Conservation (phyloP, 1,140 invertebrate genomes). For the Anastrepha ludens region DNA sequence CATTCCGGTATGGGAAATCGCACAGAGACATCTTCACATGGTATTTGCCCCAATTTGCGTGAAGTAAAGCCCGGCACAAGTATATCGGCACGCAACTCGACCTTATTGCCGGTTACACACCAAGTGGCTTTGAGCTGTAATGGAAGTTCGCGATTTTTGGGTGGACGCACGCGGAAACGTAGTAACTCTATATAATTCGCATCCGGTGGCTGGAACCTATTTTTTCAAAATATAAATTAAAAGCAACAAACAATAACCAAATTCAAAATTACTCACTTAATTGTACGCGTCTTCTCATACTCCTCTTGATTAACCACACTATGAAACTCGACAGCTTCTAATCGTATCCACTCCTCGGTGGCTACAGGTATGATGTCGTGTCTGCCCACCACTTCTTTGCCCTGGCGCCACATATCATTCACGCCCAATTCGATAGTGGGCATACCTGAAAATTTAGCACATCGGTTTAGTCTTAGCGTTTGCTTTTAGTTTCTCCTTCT, state of each 20-base stretch:
- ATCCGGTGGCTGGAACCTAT: conserved; percentile 97
- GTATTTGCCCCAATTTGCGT: conserved; percentile 94
- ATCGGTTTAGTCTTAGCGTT: neutral
- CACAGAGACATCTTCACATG: conserved; percentile 97
- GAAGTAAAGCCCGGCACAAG: conserved; percentile 97
- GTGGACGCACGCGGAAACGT: conserved; percentile 96
- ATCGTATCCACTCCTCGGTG: conserved; percentile 99
- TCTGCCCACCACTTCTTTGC: conserved; percentile 98
- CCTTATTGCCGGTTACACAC: conserved; percentile 89
- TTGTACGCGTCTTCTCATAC: conserved; percentile 92
- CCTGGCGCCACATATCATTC: conserved; percentile 96
- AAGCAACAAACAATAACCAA: neutral
- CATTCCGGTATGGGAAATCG: conserved; percentile 98
- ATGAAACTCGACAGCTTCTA: conserved; percentile 97
- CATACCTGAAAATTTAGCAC: conserved; percentile 81
- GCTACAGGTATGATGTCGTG: conserved; percentile 99
- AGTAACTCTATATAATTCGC: conserved; percentile 98
- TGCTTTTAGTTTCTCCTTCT: neutral
- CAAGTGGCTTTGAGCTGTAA: conserved; percentile 93
- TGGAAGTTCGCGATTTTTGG: conserved; percentile 96
- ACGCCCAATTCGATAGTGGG: conserved; percentile 97
- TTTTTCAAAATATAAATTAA: neutral
- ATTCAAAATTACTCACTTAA: conserved; percentile 80
- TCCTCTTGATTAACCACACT: conserved; percentile 93
- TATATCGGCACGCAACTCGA: conserved; percentile 95